Evolutionary conservation across 2,888 invertebrate species (phyloP).

Genomic region (Rhagophthalmus giganteus): DNA sequence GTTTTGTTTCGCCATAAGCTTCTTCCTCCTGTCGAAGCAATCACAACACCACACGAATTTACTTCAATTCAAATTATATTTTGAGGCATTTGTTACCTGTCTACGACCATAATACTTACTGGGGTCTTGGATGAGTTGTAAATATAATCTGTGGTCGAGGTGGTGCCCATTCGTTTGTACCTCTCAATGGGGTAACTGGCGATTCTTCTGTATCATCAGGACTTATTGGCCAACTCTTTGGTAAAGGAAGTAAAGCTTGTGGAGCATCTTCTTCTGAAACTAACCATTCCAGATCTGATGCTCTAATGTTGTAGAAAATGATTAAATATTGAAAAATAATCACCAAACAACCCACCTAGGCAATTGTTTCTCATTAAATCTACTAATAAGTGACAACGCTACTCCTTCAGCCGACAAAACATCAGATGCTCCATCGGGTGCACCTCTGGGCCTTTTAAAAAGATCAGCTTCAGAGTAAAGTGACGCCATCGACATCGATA

Average conservation of each 20-base stretch:
- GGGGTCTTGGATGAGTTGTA: conserved; percentile 69
- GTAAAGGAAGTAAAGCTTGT: conserved; percentile 75
- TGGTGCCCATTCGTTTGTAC: conserved; percentile 82
- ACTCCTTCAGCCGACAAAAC: conserved; percentile 76
- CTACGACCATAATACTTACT: conserved; percentile 58
- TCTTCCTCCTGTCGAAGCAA: conserved; percentile 60
- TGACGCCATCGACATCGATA: conserved; percentile 67
- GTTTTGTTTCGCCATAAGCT: conserved; percentile 71
- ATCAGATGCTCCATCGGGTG: conserved; percentile 57
- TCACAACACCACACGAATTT: conserved; percentile 15
- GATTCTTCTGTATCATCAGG: conserved; percentile 64
- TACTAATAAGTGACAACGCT: conserved; percentile 73
- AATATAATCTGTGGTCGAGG: conserved; percentile 83
- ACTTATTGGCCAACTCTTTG: conserved; percentile 69
- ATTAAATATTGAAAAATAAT: no score
- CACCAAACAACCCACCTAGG: conserved; percentile 61
- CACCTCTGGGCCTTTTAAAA: conserved; percentile 51
- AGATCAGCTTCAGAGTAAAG: conserved; percentile 64
- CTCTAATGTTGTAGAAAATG: no score
- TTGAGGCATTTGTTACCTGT: no score
- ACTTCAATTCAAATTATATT: conserved; percentile 6
- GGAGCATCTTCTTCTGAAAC: conserved; percentile 78
- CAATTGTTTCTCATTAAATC: conserved; percentile 74
- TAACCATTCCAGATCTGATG: conserved; percentile 78
- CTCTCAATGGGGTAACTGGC: conserved; percentile 61